phyloP scores from a whole-genome alignment of 2,797 vertebrate species.

The Enteromius viviparus region DNA sequence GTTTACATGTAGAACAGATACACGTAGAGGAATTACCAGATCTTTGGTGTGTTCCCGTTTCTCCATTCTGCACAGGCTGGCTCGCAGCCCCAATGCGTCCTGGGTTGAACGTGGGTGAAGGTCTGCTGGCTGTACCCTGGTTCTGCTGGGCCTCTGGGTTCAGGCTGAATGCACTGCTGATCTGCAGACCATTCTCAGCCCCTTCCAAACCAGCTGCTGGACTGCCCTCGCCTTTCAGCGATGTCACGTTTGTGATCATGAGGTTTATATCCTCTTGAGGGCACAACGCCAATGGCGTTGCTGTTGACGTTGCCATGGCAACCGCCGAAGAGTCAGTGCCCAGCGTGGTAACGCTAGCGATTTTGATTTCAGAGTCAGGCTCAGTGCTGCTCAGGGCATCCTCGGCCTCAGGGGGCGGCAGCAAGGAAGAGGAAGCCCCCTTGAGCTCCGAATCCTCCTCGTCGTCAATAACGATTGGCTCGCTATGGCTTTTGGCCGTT shows the following conservation, averaged over 20 bases:
- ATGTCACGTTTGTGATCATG: conserved; percentile 97
- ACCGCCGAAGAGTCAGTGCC: conserved; percentile 71
- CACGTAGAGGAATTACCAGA: conserved; percentile 79
- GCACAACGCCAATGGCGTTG: neutral
- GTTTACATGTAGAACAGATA: too few relatives aligned
- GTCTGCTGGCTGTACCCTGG: conserved; percentile 63
- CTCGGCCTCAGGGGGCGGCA: conserved; percentile 58
- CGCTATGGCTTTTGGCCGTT: conserved; percentile 81
- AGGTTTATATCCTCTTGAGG: conserved; percentile 85
- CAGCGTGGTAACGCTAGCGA: conserved; percentile 95
- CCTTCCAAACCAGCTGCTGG: conserved; percentile 75
- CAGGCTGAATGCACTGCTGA: conserved; percentile 87
- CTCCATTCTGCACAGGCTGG: conserved; percentile 94
- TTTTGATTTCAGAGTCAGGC: conserved; percentile 95
- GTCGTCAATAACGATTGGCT: conserved; percentile 97
- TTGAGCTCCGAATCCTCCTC: conserved; percentile 92
- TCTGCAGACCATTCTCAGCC: conserved; percentile 91
- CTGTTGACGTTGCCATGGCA: conserved; percentile 39
- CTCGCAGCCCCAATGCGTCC: conserved; percentile 86
- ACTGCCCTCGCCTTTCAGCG: conserved; percentile 84
- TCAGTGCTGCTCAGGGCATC: conserved; percentile 87
- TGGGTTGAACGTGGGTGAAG: conserved; percentile 90
- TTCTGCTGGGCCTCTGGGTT: conserved; percentile 72
- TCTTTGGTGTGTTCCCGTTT: conserved; percentile 88
- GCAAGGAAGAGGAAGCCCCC: conserved; percentile 61